Evolutionary conservation across 2,888 invertebrate species (phyloP).

Genomic region (Carterocephalus palaemon): DNA sequence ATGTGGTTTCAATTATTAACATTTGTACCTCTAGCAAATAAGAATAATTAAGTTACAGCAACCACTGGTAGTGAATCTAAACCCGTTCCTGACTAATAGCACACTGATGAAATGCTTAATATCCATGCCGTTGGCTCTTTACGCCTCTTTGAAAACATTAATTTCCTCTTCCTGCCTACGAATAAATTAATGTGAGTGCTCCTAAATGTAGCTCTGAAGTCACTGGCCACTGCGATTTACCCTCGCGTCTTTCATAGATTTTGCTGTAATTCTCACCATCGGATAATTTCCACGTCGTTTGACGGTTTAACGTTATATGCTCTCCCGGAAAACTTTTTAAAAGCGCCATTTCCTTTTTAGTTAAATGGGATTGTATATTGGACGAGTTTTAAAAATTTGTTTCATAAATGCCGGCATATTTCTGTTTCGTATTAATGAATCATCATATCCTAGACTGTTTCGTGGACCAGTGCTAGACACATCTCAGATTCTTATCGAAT

Average conservation of each 20-base stretch:
- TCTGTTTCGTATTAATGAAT: too few relatives aligned
- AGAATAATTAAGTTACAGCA: too few relatives aligned
- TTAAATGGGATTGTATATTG: conserved; percentile 7
- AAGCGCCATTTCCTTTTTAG: conserved; percentile 7
- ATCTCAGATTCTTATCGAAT: too few relatives aligned
- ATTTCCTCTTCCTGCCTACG: conserved; percentile 55
- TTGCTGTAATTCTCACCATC: conserved; percentile 16
- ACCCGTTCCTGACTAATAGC: conserved; percentile 44
- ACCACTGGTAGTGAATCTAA: conserved; percentile 31
- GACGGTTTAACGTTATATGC: conserved; percentile 21
- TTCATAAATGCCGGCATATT: too few relatives aligned
- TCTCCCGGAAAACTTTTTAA: conserved; percentile 18
- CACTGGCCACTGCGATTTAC: conserved; percentile 29
- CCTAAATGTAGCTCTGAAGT: conserved; percentile 33
- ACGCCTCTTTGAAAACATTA: conserved; percentile 57
- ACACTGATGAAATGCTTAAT: conserved; percentile 60
- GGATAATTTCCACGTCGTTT: conserved; percentile 21
- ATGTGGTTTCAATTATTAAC: too few relatives aligned
- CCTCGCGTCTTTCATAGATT: conserved; percentile 24
- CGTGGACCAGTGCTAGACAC: too few relatives aligned
- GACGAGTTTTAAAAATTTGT: conserved; percentile 3
- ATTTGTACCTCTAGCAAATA: too few relatives aligned
- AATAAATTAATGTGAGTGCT: conserved; percentile 49
- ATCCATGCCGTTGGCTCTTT: conserved; percentile 47
- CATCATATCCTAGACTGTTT: too few relatives aligned